Evolutionary conservation across 2,113 vertebrate species (phyloP), one percentile per base, ranked within the genome.

Genomic region (Hiodon alosoides): DNA sequence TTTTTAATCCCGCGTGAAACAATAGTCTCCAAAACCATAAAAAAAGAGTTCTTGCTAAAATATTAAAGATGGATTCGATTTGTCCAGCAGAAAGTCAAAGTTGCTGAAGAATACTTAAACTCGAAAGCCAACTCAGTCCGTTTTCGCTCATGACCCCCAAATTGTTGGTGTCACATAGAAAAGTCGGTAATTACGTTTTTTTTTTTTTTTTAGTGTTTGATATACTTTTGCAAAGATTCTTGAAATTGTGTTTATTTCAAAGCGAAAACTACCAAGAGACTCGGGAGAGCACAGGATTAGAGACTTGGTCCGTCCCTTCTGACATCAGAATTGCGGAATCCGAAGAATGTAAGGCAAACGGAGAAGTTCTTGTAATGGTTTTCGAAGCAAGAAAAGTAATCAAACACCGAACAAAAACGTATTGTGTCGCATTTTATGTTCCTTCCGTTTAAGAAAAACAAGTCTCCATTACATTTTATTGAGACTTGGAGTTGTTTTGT

Each of bases 281-380:
- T 47, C 74, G 76, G 71, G 75, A 72, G 73, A 77, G 79, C 77
- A 4, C 0, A 62, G 79, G 69, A 76, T 74, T 81, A 77, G 77
- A 83, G 81, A 81, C 81, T 76, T 77, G 16, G 68, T 16, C 83
- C 81, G 81, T 57, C 85, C 86, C 85, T 81, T 82, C 77, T 90
- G 89, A 90, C 89, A 88, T 90, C 87, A 90, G 81, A 87, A 61
- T 55, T 64, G 80, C 83, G 87, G 88, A 90, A 90, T 90, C 62
- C 58, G 50, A 84, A 84, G 88, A 90, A 90, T 90, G 85, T 81
- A 50, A 79, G 81, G 84, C 86, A 87, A 86, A 83, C 86, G 88
- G 82, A 83, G 86, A 87, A 85, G 86, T 31, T 31, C 31, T 31
- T 31, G 31, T 31, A 31, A 31, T 31, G 31, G 31, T 31, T 31